Conservation (phyloP, 2,888 invertebrate genomes). For the Thecocarcelia acutangulata region DNA sequence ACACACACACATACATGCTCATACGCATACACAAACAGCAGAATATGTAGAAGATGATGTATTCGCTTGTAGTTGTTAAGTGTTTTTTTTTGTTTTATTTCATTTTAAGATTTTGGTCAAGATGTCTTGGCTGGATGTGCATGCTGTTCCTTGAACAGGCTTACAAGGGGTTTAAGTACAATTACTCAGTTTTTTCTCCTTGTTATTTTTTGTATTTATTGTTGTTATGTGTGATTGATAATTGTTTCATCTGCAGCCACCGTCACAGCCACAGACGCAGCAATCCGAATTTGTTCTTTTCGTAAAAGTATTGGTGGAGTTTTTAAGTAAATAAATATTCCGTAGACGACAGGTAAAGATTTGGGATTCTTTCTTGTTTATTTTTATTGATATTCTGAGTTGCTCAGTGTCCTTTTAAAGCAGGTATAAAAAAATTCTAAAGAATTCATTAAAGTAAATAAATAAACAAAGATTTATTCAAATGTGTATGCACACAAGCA, state of each 20-base stretch:
- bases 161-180: conserved; percentile 22
- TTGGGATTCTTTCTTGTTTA: conserved; percentile 18
- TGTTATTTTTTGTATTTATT: conserved; percentile 26
- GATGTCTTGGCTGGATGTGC: conserved; percentile 52
- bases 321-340: conserved; percentile 55
- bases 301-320: conserved; percentile 50
- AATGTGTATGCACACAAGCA: background rate
- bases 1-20: conserved; percentile 1
- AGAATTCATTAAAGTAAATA: conserved; percentile 50
- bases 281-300: conserved; percentile 21
- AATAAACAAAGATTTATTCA: conserved; percentile 47
- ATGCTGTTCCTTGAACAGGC: background rate
- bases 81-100: conserved; percentile 31
- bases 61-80: conserved; percentile 54
- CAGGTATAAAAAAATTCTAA: conserved; percentile 48
- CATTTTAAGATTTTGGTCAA: conserved; percentile 54
- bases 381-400: conserved; percentile 22
- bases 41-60: conserved; percentile 8
- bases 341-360: conserved; percentile 56
- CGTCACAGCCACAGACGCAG: conserved; percentile 18
- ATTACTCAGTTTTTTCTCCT: conserved; percentile 2
- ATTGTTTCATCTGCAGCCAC: conserved; percentile 42
- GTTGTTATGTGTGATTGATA: conserved; percentile 49
- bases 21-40: background rate
- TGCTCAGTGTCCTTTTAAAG: conserved; percentile 22